Base-by-base conservation (phyloP, 1,140 invertebrate species). In the Teleopsis dalmanni region DNA sequence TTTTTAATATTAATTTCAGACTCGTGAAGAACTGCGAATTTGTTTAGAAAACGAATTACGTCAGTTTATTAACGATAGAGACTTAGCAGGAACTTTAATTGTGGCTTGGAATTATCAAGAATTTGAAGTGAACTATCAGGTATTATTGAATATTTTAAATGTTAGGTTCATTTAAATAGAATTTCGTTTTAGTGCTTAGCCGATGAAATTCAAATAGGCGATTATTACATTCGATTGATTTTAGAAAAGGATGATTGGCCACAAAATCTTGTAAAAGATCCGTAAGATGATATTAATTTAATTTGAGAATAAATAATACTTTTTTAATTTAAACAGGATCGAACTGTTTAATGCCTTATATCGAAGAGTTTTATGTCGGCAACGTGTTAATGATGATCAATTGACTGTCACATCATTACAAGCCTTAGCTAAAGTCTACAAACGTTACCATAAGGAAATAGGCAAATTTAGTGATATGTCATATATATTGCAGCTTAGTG, bases 331-430 rank as follows among this genome's bases (percentile, higher is more conserved):
- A 53, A 51, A 53, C 59, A 91, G 88, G 21, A 86, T 92, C 66
- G 91, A 96, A 72, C 98, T 99, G 75, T 99, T 99, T 76, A 97
- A 98, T 75, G 94, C 98, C 68, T 76, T 99, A 7, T 99, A 99
- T 71, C 95, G 99, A 70, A 81, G 95, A 52, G 99, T 99, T 70
- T 76, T 99, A 54, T 79, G 67, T 35, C 62, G 68, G 0, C 65
- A 71, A 31, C 58, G 68, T 22, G 58, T 70, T 73, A 82, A 87
- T 69, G 81, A 94, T 81, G 76, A 88, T 73, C 85, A 91, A 78
- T 86, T 99, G 91, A 88, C 88, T 60, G 87, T 86, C 63, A 89
- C 95, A 81, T 99, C 96, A 70, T 75, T 99, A 25, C 91, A 95
- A 77, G 95, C 95, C 7, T 95, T 99, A 90, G 84, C 92, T 9